These are phyloP conservation scores for Esox masquinongy DNA, from an alignment of 2,797 vertebrate species.

Conservation along the genomic window DNA sequence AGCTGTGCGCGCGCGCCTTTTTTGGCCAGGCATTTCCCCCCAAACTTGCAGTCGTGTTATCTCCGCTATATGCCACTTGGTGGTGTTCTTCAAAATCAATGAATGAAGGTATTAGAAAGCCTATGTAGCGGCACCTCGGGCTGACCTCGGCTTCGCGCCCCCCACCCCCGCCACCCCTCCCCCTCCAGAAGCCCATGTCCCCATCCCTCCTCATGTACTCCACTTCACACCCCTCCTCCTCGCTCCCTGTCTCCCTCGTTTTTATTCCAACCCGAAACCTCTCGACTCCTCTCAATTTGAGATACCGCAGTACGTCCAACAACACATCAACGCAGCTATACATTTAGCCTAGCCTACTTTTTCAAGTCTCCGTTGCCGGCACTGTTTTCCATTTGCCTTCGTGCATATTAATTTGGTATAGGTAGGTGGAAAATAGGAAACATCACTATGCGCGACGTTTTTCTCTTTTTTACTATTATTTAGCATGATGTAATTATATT, in stretches of 20 bases:
- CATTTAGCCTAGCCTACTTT: slow-evolving; percentile 31
- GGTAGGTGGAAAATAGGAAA: slow-evolving; percentile 22
- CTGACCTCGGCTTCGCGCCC: slow-evolving; percentile 69
- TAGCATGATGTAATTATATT: not conserved
- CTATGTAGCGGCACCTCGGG: slow-evolving; percentile 72
- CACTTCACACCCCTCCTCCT: slow-evolving; percentile 33
- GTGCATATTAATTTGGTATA: slow-evolving; percentile 31
- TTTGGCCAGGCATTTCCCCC: slow-evolving; percentile 58
- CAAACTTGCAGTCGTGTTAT: slow-evolving; percentile 80
- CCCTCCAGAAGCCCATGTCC: not conserved
- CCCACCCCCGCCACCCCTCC: slow-evolving; percentile 22
- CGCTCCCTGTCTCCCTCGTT: slow-evolving; percentile 34
- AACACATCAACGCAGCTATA: slow-evolving; percentile 51
- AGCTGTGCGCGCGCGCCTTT: not conserved
- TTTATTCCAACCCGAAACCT: slow-evolving; percentile 56
- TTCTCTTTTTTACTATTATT: not conserved
- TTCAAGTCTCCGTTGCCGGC: slow-evolving; percentile 46
- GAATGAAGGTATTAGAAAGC: slow-evolving; percentile 76
- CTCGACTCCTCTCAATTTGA: slow-evolving; percentile 57
- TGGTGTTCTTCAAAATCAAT: slow-evolving; percentile 85
- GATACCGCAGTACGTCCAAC: slow-evolving; percentile 51
- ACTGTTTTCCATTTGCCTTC: slow-evolving; percentile 17
- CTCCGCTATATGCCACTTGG: slow-evolving; percentile 90
- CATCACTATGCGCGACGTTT: not conserved
- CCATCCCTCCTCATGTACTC: not conserved